Percentiles rank a stretch among this genome's conserved stretches.
phyloP scores from a whole-genome alignment of 2,797 vertebrate genomes.

The Percopsis omiscomaycus region DNA sequence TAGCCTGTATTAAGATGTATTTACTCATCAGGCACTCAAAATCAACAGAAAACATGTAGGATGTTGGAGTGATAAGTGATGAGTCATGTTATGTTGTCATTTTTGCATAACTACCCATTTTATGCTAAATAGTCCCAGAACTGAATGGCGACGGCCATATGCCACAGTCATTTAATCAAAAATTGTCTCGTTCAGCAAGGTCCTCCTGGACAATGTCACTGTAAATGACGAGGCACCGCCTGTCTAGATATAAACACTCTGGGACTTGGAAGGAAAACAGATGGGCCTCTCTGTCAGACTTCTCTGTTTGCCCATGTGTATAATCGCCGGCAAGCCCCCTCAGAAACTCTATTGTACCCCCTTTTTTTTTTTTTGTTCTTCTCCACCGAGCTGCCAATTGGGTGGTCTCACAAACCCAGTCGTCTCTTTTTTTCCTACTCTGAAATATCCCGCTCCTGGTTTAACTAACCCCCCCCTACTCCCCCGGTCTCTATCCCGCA shows the following conservation, averaged over 20 bases:
- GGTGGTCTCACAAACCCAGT: no score
- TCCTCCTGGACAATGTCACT: constrained; percentile 49
- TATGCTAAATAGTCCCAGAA: no score
- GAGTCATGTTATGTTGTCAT: no score
- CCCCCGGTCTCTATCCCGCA: neutral
- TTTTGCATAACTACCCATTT: no score
- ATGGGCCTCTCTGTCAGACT: constrained; percentile 66
- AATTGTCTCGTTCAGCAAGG: constrained; percentile 33
- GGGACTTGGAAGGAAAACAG: constrained; percentile 60
- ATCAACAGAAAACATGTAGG: no score
- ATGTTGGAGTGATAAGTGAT: no score
- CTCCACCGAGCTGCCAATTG: neutral
- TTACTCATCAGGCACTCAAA: no score
- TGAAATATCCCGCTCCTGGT: no score
- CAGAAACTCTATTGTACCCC: constrained; percentile 20
- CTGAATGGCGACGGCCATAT: no score
- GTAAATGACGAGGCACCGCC: constrained; percentile 48
- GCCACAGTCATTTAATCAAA: neutral
- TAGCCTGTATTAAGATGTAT: neutral
- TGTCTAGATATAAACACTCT: constrained; percentile 50
- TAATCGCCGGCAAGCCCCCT: constrained; percentile 14
- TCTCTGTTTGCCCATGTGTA: constrained; percentile 41
- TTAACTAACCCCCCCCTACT: constrained; percentile 9
- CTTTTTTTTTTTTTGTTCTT: neutral
- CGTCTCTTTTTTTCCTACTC: no score